Conservation (phyloP, 2,888 invertebrate species). For the Hirudinaria manillensis region DNA sequence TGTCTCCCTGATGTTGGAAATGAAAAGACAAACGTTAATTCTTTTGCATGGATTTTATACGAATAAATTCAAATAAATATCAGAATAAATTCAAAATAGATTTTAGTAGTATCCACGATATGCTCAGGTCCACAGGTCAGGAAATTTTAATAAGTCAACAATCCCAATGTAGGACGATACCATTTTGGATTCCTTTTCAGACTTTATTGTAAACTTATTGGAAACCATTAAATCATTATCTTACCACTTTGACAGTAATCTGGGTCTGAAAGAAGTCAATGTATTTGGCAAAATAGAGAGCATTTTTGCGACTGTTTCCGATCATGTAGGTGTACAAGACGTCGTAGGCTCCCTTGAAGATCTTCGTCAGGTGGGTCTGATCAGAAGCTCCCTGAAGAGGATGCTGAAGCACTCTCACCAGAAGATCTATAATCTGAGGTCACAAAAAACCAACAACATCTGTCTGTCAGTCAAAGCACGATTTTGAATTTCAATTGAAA, state of each 20-base stretch:
- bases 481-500: not conserved
- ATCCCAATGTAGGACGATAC: too few relatives aligned
- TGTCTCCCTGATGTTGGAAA: constrained; percentile 47
- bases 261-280: constrained; percentile 45
- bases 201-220: too few relatives aligned
- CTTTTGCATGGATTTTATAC: not conserved
- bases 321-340: constrained; percentile 43
- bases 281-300: constrained; percentile 45
- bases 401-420: constrained; percentile 42
- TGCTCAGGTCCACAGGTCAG: too few relatives aligned
- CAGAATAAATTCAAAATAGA: not conserved
- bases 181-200: too few relatives aligned
- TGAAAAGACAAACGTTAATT: not conserved
- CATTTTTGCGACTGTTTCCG: constrained; percentile 45
- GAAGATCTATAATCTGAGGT: constrained; percentile 41
- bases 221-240: not conserved
- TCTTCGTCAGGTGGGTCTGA: constrained; percentile 35
- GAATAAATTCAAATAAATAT: not conserved
- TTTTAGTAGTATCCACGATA: not conserved
- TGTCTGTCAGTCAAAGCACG: not conserved
- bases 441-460: not conserved
- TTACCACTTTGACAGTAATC: constrained; percentile 42
- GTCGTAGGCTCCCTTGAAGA: constrained; percentile 41
- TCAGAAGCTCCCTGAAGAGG: constrained; percentile 40
- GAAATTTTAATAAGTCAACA: too few relatives aligned